Percentiles rank a stretch among this genome's conserved stretches.
phyloP scores from a whole-genome alignment of 2,113 vertebrate species.

The mouse (Mus musculus) region DNA sequence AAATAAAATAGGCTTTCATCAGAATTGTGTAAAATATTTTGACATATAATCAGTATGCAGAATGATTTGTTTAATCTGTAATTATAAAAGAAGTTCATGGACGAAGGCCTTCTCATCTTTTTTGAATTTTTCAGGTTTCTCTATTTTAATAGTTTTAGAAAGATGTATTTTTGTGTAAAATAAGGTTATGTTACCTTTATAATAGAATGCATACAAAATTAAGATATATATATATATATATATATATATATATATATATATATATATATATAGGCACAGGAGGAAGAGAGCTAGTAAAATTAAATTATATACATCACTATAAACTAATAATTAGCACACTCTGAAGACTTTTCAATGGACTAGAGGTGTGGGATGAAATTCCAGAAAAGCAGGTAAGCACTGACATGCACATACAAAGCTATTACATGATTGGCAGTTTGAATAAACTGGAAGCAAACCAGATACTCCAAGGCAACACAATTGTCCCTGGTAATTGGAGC shows the following conservation, averaged over 20 bases:
- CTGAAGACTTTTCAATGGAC: conserved; percentile 42
- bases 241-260: background rate
- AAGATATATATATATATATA: background rate
- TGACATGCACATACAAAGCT: background rate
- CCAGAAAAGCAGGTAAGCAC: conserved; percentile 23
- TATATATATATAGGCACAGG: background rate
- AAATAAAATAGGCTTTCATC: background rate
- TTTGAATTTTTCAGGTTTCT: background rate
- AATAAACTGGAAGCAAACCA: conserved; percentile 47
- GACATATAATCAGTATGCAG: background rate
- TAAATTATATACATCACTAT: background rate
- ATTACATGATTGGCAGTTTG: background rate
- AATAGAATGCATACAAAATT: background rate
- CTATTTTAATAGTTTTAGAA: background rate
- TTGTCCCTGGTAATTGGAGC: background rate
- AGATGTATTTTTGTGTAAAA: background rate
- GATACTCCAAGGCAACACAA: conserved; percentile 20
- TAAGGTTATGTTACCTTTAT: background rate
- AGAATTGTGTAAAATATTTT: conserved; percentile 12
- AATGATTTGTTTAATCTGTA: background rate
- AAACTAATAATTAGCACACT: background rate
- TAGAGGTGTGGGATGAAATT: background rate
- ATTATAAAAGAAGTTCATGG: background rate
- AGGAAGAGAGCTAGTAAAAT: background rate
- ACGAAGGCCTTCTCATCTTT: background rate